A percentile compares a stretch with the other conserved stretches of the same genome.
phyloP scores from a whole-genome alignment of 2,888 invertebrate genomes.

The Plebejus melissa region DNA sequence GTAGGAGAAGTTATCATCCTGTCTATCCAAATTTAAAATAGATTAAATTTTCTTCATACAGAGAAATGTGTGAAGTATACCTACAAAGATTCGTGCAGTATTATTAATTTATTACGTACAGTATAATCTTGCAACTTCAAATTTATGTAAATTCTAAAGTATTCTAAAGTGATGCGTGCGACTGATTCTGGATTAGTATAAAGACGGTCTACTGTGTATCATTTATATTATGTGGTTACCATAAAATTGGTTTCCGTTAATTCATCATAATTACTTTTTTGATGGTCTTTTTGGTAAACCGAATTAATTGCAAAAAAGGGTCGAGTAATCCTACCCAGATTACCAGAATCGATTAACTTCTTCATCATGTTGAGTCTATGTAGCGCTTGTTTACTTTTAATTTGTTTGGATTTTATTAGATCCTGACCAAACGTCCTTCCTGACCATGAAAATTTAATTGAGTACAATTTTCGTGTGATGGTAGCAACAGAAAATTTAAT shows the following conservation, averaged over 20 bases:
- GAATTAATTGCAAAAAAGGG: conserved; percentile 42
- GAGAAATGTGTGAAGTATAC: too few relatives aligned
- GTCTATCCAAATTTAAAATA: too few relatives aligned
- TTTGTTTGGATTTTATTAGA: not conserved
- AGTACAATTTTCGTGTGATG: not conserved
- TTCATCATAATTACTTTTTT: conserved; percentile 64
- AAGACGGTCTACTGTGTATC: not conserved
- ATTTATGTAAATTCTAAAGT: too few relatives aligned
- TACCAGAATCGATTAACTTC: conserved; percentile 22
- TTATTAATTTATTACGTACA: too few relatives aligned
- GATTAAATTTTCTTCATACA: too few relatives aligned
- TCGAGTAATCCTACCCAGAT: conserved; percentile 42
- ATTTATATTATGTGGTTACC: conserved; percentile 31
- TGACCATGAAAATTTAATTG: not conserved
- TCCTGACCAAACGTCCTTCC: not conserved
- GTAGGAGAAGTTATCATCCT: too few relatives aligned
- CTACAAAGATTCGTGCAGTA: too few relatives aligned
- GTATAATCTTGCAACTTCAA: too few relatives aligned
- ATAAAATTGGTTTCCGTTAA: conserved; percentile 51
- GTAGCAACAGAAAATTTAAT: too few relatives aligned
- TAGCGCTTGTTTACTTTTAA: not conserved
- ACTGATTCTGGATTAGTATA: not conserved
- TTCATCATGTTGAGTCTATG: conserved; percentile 1
- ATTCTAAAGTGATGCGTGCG: too few relatives aligned
- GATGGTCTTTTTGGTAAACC: conserved; percentile 48